Evolutionary conservation across 2,797 vertebrate genomes (phyloP).

Genomic region (Pangasius macronema): DNA sequence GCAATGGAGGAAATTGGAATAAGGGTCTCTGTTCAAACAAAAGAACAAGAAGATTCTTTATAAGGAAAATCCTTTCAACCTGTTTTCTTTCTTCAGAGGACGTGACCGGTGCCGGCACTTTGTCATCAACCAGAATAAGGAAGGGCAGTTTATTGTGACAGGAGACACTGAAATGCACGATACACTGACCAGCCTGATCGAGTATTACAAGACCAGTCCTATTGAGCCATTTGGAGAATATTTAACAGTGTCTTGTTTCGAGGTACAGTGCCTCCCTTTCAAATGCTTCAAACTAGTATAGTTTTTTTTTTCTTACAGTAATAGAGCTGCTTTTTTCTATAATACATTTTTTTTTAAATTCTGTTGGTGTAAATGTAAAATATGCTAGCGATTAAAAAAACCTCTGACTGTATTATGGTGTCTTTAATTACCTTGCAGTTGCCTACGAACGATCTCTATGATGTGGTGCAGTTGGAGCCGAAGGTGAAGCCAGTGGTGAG

Average conservation of each 20-base stretch:
- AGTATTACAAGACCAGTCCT: slow-evolving; percentile 74
- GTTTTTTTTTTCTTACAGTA: background rate
- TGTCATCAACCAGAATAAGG: slow-evolving; percentile 78
- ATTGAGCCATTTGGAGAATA: slow-evolving; percentile 85
- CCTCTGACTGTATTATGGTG: background rate
- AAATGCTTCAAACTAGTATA: background rate
- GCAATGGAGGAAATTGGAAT: slow-evolving; percentile 5
- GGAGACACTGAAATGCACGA: slow-evolving; percentile 75
- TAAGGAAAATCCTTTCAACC: background rate
- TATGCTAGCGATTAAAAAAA: background rate
- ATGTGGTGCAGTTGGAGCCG: slow-evolving; percentile 68
- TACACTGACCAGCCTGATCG: slow-evolving; percentile 74
- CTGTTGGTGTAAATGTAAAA: background rate
- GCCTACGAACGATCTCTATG: slow-evolving; percentile 72
- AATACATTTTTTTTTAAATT: background rate
- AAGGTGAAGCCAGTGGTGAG: slow-evolving; percentile 54
- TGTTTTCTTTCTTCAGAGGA: slow-evolving; percentile 71
- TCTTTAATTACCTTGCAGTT: slow-evolving; percentile 61
- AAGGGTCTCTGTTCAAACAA: slow-evolving; percentile 6
- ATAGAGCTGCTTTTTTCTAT: background rate
- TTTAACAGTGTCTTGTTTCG: slow-evolving; percentile 74
- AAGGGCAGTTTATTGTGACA: slow-evolving; percentile 74
- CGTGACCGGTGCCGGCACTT: slow-evolving; percentile 85
- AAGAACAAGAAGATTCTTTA: background rate
- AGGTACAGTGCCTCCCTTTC: slow-evolving; percentile 65